phyloP scores from a whole-genome alignment of 2,113 vertebrate genomes.

The Megaceryle maxima region DNA sequence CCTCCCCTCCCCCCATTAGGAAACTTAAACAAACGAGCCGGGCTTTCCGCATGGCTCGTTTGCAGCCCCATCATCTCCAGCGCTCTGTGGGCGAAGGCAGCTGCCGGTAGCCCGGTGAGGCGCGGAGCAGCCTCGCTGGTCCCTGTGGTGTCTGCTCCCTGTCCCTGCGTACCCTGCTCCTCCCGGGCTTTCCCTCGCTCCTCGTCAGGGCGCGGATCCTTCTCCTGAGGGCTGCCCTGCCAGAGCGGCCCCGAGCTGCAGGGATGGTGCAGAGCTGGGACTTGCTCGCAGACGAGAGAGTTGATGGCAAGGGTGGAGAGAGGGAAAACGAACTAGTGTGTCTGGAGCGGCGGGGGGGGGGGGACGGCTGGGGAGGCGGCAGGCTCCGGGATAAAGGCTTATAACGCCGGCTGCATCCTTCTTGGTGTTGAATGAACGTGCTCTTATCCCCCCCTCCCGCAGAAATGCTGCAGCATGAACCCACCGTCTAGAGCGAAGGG shows the following conservation, averaged over 20 bases:
- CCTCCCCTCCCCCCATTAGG: too few relatives aligned
- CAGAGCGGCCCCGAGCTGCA: background rate
- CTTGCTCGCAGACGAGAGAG: background rate
- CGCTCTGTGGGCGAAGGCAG: background rate
- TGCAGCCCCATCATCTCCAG: background rate
- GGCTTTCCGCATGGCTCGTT: background rate
- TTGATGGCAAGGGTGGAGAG: background rate
- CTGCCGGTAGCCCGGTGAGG: background rate
- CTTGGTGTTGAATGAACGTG: background rate
- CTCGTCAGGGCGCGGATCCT: background rate
- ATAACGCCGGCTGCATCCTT: background rate
- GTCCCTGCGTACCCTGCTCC: background rate
- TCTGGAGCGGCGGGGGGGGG: background rate
- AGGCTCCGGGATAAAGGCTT: background rate
- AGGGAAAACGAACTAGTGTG: background rate
- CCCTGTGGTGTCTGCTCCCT: background rate
- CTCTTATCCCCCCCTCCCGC: background rate
- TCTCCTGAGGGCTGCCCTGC: background rate
- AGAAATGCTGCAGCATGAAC: slow-evolving; percentile 65
- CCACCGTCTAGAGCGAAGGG: background rate
- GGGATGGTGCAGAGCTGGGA: background rate
- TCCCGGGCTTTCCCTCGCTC: background rate
- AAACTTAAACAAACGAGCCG: background rate
- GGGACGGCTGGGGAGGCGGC: background rate
- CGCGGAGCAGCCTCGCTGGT: background rate